Evolutionary conservation across 2,888 invertebrate species (phyloP), one percentile per base, ranked within the genome.

Genomic region (Heteropelma amictum): DNA sequence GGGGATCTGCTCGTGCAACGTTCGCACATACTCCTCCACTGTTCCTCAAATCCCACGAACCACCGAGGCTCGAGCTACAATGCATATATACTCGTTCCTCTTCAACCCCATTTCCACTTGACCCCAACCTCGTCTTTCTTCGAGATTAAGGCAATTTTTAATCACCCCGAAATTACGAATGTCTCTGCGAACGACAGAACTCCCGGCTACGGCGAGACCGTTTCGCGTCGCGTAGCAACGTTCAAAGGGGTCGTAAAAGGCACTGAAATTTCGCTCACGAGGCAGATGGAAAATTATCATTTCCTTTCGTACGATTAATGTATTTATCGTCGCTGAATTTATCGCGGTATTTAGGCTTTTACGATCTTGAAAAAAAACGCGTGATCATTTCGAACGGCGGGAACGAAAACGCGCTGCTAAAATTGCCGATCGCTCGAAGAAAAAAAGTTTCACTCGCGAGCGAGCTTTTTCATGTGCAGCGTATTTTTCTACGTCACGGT

Each of bases 371-470:
- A 19, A 12, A 26, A 69, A 53, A 69, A 51, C 28, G 12, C 38
- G 14, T 47, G 38, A 54, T 28, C n/a, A n/a, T 47, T 53, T 7
- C 19, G 7, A 26, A 2, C 28, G 17, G 8, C 21, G 54, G 63
- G 38, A 19, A 10, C 21, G 35, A 6, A 35, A 26, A 14, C 6
- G 3, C 7, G 14, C 17, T 2, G 47, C 33, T 14, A 54, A 54
- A 12, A 54, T n/a, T n/a, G 61, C 28, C 28, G 26, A 42, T 12
- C 26, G 6, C 30, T 38, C 40, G 40, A 17, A 49, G 51, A 49
- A 51, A 51, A 7, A 40, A 58, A 64, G 33, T 58, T 71, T 72
- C 49, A 49, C 45, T 30, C 35, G 38, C 49, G 26, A 3, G 14
- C 17, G 26, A 14, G 3, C 10, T 8, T 19, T 45, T 33, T 61